Base-by-base conservation (phyloP, 2,888 invertebrate genomes). In the Plagodis dolabraria region DNA sequence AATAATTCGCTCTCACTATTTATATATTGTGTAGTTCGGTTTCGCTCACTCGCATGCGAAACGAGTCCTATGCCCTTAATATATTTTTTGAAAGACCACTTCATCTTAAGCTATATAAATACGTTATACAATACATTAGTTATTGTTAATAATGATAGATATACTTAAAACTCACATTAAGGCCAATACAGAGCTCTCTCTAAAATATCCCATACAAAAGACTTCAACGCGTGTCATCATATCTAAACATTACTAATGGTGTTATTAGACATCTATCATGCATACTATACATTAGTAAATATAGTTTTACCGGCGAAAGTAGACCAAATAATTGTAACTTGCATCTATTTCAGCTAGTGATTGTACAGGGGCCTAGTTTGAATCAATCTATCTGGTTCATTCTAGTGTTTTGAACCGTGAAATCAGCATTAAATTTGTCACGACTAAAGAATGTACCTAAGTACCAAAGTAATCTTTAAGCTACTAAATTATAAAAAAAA, bases 211-310 rank as follows among this genome's bases (percentile, higher is more conserved):
- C 51, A 5, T 63, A 64, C 53, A 63, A 64, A 64, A 67, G 64
- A 67, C 50, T 43, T 67, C 51, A 64, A 67, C 64, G 63, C 63
- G 54, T 22, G 42, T 36, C 46, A 33, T 50, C 47, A 47, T 7
- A 50, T 57, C 43, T 35, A 53, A 50, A 43, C n/a, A 48, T 51
- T 33, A 46, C 36, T 53, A 59, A 54, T 59, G 45, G 48, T 6
- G 35, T 5, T 35, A 36, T 4, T 7, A 45, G 44, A 38, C 44
- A 50, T 51, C 11, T 22, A 34, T 42, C 9, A n/a, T 43, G 11
- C 9, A n/a, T 43, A 5, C 12, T 12, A 12, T 12, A 43, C 11
- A 43, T 12, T 12, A 12, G 10, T 12, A 11, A 6, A 43, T 33
- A 34, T n/a, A 43, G 43, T 46, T 35, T 40, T 36, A 35, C 33